These are phyloP conservation scores for Drosophila kanapiae DNA, from an alignment of 1,140 invertebrate species.

Conservation along the genomic window DNA sequence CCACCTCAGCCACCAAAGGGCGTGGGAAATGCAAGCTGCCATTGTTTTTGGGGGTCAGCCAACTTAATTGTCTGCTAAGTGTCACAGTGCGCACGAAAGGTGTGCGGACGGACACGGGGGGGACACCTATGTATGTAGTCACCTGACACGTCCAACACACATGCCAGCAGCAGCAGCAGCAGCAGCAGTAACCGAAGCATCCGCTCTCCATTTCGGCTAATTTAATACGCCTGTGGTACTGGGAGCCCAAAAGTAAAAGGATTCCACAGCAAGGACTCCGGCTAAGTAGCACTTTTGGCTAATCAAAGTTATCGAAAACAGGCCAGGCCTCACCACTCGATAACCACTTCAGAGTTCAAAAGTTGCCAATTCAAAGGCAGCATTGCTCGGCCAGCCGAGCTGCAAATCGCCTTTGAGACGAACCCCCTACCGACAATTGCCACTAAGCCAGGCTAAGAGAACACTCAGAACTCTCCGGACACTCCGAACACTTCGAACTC, in stretches of 20 bases:
- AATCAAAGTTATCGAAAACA: conserved; percentile 55
- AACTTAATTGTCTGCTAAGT: conserved; percentile 82
- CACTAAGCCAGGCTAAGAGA: conserved; percentile 34
- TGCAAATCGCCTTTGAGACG: conserved; percentile 32
- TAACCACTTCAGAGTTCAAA: conserved; percentile 27
- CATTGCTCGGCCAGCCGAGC: conserved; percentile 23
- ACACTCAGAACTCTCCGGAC: conserved; percentile 2
- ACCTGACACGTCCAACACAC: conserved; percentile 24
- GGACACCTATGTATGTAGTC: too few species aligned
- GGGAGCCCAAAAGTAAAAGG: background rate
- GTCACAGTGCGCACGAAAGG: conserved; percentile 70
- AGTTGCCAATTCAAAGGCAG: conserved; percentile 42
- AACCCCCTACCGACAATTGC: conserved; percentile 28
- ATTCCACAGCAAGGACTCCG: conserved; percentile 1
- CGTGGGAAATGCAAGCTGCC: conserved; percentile 28
- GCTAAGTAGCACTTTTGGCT: conserved; percentile 31
- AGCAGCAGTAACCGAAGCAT: background rate
- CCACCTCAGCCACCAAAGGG: background rate
- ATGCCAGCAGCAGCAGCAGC: conserved; percentile 19
- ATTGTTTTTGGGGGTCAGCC: conserved; percentile 59
- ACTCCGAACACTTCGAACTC: background rate
- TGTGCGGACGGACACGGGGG: conserved; percentile 22
- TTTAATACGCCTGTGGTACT: background rate
- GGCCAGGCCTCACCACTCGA: conserved; percentile 22
- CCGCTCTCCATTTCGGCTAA: conserved; percentile 1